Conservation (phyloP, 2,888 invertebrate genomes). For the Eilema griseolum region DNA sequence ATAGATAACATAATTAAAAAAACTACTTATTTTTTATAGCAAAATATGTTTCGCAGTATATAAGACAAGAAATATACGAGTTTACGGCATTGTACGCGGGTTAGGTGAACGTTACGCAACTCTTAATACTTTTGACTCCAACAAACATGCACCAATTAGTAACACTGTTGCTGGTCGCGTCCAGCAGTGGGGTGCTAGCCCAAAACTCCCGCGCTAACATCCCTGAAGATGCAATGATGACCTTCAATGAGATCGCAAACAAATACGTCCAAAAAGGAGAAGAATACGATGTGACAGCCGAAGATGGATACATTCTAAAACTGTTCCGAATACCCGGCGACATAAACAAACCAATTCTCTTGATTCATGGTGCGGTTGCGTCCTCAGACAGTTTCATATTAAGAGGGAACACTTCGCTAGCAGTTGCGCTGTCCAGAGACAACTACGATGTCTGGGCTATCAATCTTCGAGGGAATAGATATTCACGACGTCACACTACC, state of each 20-base stretch:
- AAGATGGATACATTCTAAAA: constrained; percentile 63
- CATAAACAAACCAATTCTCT: constrained; percentile 52
- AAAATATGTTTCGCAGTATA: constrained; percentile 37
- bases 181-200: constrained; percentile 7
- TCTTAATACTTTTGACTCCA: constrained; percentile 9
- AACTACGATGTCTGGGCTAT: constrained; percentile 81
- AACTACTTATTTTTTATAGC: constrained; percentile 2
- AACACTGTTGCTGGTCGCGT: constrained; percentile 19
- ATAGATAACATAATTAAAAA: constrained; percentile 1
- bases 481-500: constrained; percentile 82
- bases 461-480: constrained; percentile 87
- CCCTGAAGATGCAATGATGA: constrained; percentile 55
- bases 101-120: constrained; percentile 26
- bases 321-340: constrained; percentile 58
- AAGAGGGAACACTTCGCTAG: constrained; percentile 61
- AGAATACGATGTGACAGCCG: constrained; percentile 54
- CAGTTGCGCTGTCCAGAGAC: constrained; percentile 69
- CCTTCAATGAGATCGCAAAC: constrained; percentile 54
- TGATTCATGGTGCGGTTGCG: constrained; percentile 62
- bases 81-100: constrained; percentile 30
- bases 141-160: constrained; percentile 27
- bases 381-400: constrained; percentile 60
- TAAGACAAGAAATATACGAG: constrained; percentile 29
- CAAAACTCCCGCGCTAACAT: constrained; percentile 18
- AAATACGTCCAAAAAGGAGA: constrained; percentile 59